phyloP scores from a whole-genome alignment of 2,888 invertebrate genomes.

The Platycheirus albimanus region DNA sequence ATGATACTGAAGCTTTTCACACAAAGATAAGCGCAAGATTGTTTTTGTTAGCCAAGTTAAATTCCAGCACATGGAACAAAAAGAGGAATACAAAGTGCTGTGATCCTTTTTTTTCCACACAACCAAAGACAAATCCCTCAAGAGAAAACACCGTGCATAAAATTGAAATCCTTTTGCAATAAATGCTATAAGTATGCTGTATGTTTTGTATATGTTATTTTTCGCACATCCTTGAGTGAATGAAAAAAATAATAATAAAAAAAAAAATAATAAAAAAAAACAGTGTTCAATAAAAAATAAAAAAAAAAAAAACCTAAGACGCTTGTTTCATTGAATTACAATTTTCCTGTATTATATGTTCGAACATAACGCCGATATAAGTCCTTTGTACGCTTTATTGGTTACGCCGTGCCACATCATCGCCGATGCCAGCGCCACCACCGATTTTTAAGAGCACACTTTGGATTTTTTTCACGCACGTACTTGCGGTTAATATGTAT shows the following conservation, averaged over 20 bases:
- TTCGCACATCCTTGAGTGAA: slow-evolving; percentile 5
- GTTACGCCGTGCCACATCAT: too few species aligned
- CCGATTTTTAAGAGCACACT: background rate
- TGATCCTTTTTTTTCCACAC: background rate
- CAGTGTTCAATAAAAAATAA: slow-evolving; percentile 1
- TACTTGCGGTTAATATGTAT: background rate
- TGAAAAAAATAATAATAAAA: background rate
- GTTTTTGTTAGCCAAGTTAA: slow-evolving; percentile 4
- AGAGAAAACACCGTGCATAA: background rate
- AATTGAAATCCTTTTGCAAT: slow-evolving; percentile 22
- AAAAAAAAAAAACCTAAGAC: too few species aligned
- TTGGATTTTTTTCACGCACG: slow-evolving; percentile 3
- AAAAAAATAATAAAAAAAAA: background rate
- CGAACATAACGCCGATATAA: background rate
- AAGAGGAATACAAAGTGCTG: too few species aligned
- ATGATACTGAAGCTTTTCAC: background rate
- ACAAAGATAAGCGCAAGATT: slow-evolving; percentile 2
- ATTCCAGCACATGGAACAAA: background rate
- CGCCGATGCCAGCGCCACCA: background rate
- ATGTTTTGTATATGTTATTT: too few species aligned
- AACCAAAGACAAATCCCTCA: background rate
- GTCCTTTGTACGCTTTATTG: background rate
- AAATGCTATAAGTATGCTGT: background rate
- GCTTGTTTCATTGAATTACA: slow-evolving; percentile 30
- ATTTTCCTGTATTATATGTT: slow-evolving; percentile 2